Evolutionary conservation across 2,888 invertebrate species (phyloP), one percentile per base, ranked within the genome.

Genomic region (Lycia hirtaria): DNA sequence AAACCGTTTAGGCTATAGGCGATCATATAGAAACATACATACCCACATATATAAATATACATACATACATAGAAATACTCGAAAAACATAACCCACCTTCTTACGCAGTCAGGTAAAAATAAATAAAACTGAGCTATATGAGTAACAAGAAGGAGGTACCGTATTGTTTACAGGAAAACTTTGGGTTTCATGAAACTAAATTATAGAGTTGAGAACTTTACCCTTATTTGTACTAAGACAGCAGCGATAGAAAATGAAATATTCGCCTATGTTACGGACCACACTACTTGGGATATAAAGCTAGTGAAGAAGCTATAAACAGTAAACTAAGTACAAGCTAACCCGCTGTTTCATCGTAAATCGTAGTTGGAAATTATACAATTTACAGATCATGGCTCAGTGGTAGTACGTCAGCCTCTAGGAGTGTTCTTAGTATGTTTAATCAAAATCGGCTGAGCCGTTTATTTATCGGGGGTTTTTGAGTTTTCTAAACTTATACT

Each of bases 241-340:
- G 56, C 59, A 66, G 22, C 41, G 45, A 58, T 45, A 64, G 64
- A 58, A 53, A 61, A 51, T 56, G 52, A 61, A 66, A 65, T 61
- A 67, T 58, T 45, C 41, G 56, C 54, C 56, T 56, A 52, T 61
- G 44, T 53, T 54, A 74, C 62, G 70, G 56, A 68, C 71, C 65
- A 53, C 68, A 71, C 69, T 69, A 63, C 65, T 71, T 66, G 58
- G 57, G 59, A 54, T 54, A 54, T 64, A 64, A 32, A 37, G 26
- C 35, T 44, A 20, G 6, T 1, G 37, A 4, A 24, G n/a, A 4
- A 17, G 2, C 12, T 49, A 49, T n/a, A 15, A 43, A 5, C 56
- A 56, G 56, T 56, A 56, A 20, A 14, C 17, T 4, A 48, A 48
- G 24, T 32, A 24, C 3, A 52, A 24, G 37, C 10, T 9, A 33